Percentiles rank a stretch among this genome's conserved stretches.
These are phyloP conservation scores for Pseudopodoces humilis DNA, from an alignment of 2,113 vertebrate genomes.

Conservation along the genomic window DNA sequence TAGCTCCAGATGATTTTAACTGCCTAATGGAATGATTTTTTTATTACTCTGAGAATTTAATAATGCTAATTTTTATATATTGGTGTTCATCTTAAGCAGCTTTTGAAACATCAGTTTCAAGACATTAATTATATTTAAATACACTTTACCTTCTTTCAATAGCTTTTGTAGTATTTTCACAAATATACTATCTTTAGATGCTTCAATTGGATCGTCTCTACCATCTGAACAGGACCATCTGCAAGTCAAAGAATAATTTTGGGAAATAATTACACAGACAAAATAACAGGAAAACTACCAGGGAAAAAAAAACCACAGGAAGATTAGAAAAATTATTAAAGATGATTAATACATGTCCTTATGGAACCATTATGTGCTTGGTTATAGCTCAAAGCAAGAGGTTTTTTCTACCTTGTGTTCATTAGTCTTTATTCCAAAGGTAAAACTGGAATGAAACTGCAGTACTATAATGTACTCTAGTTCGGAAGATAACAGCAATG, in stretches of 20 bases:
- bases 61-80: background rate
- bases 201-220: conserved; percentile 91
- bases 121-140: background rate
- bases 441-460: background rate
- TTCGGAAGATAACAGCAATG: background rate
- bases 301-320: background rate
- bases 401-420: background rate
- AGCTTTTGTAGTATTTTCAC: conserved; percentile 93
- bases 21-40: background rate
- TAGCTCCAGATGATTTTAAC: background rate
- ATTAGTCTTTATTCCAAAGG: background rate
- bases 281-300: background rate
- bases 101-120: background rate
- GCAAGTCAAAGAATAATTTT: conserved; percentile 32
- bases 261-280: background rate
- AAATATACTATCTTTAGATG: conserved; percentile 92
- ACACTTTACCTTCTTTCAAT: conserved; percentile 86
- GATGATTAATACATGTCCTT: background rate
- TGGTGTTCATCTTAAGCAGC: background rate
- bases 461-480: background rate
- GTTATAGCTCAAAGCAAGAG: background rate
- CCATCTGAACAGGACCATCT: conserved; percentile 89
- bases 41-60: background rate
- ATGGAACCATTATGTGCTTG: background rate
- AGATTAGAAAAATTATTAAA: background rate